phyloP scores from a whole-genome alignment of 2,113 vertebrate genomes.

The Lanius collurio region DNA sequence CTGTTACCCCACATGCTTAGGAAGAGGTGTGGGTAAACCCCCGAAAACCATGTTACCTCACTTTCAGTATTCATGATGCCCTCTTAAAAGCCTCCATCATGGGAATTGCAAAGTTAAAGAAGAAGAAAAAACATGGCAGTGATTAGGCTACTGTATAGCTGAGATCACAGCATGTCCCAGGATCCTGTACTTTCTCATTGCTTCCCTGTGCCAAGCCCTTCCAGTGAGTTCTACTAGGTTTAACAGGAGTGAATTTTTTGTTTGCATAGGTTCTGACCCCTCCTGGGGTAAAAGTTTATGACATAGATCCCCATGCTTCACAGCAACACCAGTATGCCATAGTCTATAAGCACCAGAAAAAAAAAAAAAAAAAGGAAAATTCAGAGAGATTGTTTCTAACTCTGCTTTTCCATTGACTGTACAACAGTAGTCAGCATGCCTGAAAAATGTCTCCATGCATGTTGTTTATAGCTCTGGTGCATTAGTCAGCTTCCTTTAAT shows the following conservation, averaged over 20 bases:
- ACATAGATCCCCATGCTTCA: not conserved
- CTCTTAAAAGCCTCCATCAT: not conserved
- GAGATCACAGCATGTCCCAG: not conserved
- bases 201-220: not conserved
- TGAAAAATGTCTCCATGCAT: conserved; percentile 14
- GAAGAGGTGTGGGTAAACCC: not conserved
- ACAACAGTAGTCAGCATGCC: not conserved
- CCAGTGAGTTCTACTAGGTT: not conserved
- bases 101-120: not conserved
- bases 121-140: not conserved
- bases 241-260: not conserved
- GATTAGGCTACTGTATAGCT: not conserved
- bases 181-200: not conserved
- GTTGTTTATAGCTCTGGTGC: conserved; percentile 51
- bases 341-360: not conserved
- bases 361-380: not conserved
- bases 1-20: not conserved
- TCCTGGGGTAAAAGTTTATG: not conserved
- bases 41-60: not conserved
- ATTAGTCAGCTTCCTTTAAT: conserved; percentile 69
- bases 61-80: not conserved
- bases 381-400: not conserved
- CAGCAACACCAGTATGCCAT: not conserved
- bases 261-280: not conserved
- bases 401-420: not conserved